Evolutionary conservation across 1,140 invertebrate genomes (phyloP).

Genomic region (Drosophila ohnishii): DNA sequence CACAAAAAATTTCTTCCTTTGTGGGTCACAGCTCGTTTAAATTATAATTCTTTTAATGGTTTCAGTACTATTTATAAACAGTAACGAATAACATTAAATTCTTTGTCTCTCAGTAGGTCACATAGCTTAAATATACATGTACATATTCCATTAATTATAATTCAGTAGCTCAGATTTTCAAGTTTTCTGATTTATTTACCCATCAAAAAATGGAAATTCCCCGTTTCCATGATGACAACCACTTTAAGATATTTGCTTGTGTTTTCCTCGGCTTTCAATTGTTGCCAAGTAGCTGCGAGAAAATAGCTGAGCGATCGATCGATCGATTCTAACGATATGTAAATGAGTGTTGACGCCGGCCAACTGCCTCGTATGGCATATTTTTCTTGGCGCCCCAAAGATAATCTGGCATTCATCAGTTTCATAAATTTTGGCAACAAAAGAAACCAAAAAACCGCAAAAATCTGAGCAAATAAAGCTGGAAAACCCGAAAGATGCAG

Average conservation of each 20-base stretch:
- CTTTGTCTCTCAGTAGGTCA: neutral
- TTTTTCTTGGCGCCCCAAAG: conserved; percentile 72
- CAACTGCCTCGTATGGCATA: conserved; percentile 49
- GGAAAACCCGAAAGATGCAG: conserved; percentile 29
- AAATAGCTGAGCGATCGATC: conserved; percentile 6
- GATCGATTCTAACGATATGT: conserved; percentile 58
- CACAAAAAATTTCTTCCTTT: neutral
- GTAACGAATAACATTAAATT: neutral
- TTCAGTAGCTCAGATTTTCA: neutral
- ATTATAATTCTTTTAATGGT: neutral
- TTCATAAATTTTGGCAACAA: conserved; percentile 46
- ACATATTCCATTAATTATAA: neutral
- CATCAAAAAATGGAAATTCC: conserved; percentile 4
- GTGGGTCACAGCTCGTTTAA: conserved; percentile 6
- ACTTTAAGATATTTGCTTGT: conserved; percentile 21
- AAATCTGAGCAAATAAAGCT: conserved; percentile 47
- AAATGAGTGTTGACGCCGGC: conserved; percentile 54
- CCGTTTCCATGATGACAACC: conserved; percentile 7
- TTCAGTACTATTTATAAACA: neutral
- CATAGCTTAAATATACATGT: neutral
- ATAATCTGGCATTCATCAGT: conserved; percentile 75
- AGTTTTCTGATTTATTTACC: conserved; percentile 26
- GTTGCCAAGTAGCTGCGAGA: conserved; percentile 42
- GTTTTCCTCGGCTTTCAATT: conserved; percentile 19
- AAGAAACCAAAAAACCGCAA: conserved; percentile 16